Evolutionary conservation across 2,888 invertebrate species (phyloP).

Genomic region (Lepidochrysops patricia): DNA sequence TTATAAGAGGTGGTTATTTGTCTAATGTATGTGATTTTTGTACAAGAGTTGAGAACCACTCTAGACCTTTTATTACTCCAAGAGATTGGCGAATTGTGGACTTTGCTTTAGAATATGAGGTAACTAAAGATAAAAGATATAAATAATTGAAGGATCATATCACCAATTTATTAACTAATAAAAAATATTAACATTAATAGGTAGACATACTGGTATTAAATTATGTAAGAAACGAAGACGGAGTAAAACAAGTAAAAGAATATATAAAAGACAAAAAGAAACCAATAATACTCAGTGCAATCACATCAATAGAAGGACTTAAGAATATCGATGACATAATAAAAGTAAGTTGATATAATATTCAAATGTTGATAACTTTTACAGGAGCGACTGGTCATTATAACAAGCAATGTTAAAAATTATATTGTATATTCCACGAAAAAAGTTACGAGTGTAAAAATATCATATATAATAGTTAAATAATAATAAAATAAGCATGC

Average conservation of each 20-base stretch:
- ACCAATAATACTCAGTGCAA: constrained; percentile 37
- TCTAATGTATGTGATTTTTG: constrained; percentile 32
- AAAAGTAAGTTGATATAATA: constrained; percentile 29
- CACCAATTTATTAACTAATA: neutral
- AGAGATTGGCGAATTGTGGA: constrained; percentile 37
- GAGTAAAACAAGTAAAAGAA: constrained; percentile 29
- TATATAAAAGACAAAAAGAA: constrained; percentile 27
- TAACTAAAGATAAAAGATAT: constrained; percentile 23
- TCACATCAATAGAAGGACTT: constrained; percentile 44
- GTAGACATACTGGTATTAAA: constrained; percentile 37
- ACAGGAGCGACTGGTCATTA: too few species aligned
- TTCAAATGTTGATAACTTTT: neutral
- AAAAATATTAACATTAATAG: constrained; percentile 26
- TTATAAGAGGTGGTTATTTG: constrained; percentile 32
- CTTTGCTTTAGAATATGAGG: constrained; percentile 40
- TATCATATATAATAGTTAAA: too few species aligned
- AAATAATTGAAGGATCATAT: too few species aligned
- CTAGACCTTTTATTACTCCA: constrained; percentile 33
- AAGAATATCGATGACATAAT: constrained; percentile 43
- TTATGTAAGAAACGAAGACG: constrained; percentile 30
- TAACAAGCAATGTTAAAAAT: too few species aligned
- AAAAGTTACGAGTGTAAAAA: too few species aligned
- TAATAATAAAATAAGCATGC: too few species aligned
- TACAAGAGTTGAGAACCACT: constrained; percentile 33
- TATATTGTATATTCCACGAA: too few species aligned